Conservation (phyloP, 2,113 vertebrate species). For the Stomatorhinus ivindoensis region DNA sequence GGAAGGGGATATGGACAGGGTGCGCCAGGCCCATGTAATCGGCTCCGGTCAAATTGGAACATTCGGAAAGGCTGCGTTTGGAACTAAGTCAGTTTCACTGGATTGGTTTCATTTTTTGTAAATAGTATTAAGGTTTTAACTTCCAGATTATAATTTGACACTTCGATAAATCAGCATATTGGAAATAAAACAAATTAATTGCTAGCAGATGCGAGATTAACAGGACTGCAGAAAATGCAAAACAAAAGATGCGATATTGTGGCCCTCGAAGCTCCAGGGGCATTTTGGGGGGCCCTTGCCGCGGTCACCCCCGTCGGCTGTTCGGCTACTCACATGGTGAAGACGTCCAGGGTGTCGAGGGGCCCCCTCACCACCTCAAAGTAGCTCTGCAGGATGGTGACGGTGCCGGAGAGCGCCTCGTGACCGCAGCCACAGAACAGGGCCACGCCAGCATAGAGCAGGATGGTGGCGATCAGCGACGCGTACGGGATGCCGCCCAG, state of each 20-base stretch:
- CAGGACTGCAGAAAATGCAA: not conserved
- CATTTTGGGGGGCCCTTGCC: no score
- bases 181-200: not conserved
- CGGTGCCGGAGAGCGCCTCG: constrained; percentile 88
- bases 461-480: constrained; percentile 89
- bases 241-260: not conserved
- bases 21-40: not conserved
- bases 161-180: not conserved
- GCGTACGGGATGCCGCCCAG: constrained; percentile 93
- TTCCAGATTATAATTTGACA: not conserved
- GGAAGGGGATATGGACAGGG: not conserved
- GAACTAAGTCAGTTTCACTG: not conserved
- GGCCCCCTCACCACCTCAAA: constrained; percentile 75
- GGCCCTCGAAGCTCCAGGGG: no score
- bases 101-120: not conserved
- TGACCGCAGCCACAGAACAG: constrained; percentile 97
- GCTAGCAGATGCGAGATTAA: not conserved
- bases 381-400: constrained; percentile 93
- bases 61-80: not conserved
- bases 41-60: not conserved
- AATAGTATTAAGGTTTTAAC: not conserved
- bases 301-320: no score
- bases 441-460: constrained; percentile 90
- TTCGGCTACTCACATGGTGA: constrained; percentile 68
- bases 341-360: constrained; percentile 72